Base-by-base conservation (phyloP, 2,888 invertebrate species). In the Zootermopsis nevadensis region DNA sequence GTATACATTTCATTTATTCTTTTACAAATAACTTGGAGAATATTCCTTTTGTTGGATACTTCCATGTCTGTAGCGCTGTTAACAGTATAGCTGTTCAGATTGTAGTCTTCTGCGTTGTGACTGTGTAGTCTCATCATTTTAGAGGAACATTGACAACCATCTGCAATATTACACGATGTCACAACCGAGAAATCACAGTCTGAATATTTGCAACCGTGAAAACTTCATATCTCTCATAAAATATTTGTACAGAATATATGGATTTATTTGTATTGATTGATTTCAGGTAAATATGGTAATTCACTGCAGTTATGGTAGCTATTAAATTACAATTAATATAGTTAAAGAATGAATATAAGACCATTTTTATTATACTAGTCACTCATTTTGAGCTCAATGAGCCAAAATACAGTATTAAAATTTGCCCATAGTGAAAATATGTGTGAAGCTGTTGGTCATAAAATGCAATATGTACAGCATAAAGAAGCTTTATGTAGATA, bases 201-300 rank as follows among this genome's bases (percentile, higher is more conserved):
- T 48, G 48, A 15, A 12, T n/a, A n/a, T n/a, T n/a, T n/a, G n/a
- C n/a, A n/a, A n/a, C n/a, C n/a, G n/a, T n/a, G n/a, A n/a, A n/a
- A n/a, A n/a, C n/a, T n/a, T n/a, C n/a, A n/a, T n/a, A n/a, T n/a
- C n/a, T n/a, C n/a, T n/a, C n/a, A n/a, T n/a, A n/a, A n/a, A 27
- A 60, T 1, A 7, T n/a, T 60, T n/a, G 7, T 60, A 60, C 6
- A 27, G n/a, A n/a, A 10, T n/a, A 27, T 27, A n/a, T 27, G 60
- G 60, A 60, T n/a, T 60, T 60, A 27, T n/a, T 60, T 60, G n/a
- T 53, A 10, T 53, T 53, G 3, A 53, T 60, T 8, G 12, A 10
- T 60, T 60, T 27, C 60, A 60, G 60, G 60, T 27, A 60, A 60
- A 60, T 60, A 60, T 60, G 60, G 27, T 60, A 60, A 8, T 60